These are phyloP conservation scores for Anthopleura xanthogrammica DNA, from an alignment of 92 coral and sea anemone genomes.

Conservation along the genomic window DNA sequence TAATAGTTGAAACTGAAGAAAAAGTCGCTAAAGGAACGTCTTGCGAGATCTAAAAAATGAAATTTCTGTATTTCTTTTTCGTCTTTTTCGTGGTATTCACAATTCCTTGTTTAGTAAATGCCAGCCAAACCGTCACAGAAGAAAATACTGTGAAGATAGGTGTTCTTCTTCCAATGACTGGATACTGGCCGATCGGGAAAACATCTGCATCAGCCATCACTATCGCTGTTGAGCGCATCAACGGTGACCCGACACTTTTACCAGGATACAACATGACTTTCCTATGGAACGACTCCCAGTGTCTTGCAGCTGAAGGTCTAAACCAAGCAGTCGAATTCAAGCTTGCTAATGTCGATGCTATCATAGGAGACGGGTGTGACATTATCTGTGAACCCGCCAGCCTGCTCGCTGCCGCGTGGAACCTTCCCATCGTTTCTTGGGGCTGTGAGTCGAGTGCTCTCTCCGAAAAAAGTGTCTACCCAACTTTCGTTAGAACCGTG, in stretches of 20 bases:
- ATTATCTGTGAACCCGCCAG: slow-evolving; percentile 81
- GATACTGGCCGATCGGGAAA: slow-evolving; percentile 89
- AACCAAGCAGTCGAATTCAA: slow-evolving; percentile 79
- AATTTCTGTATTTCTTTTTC: not conserved
- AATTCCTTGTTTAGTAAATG: not conserved
- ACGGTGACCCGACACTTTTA: slow-evolving; percentile 59
- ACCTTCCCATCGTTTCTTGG: slow-evolving; percentile 84
- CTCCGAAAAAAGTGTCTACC: slow-evolving; percentile 68
- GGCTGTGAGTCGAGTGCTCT: slow-evolving; percentile 79
- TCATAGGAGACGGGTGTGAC: slow-evolving; percentile 81
- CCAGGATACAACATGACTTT: slow-evolving; percentile 71
- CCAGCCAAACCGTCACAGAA: not conserved
- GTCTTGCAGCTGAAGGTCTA: slow-evolving; percentile 80
- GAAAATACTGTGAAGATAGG: slow-evolving; percentile 49
- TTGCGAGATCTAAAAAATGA: not conserved
- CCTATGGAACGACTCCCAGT: slow-evolving; percentile 79
- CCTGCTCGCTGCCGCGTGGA: slow-evolving; percentile 81
- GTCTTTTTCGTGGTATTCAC: not conserved
- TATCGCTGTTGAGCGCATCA: slow-evolving; percentile 78
- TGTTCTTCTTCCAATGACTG: slow-evolving; percentile 81
- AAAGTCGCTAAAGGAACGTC: not conserved
- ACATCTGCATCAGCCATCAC: slow-evolving; percentile 82
- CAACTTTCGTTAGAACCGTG: slow-evolving; percentile 77
- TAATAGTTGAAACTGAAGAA: not conserved
- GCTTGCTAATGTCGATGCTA: slow-evolving; percentile 75